Base-by-base conservation (phyloP, 2,113 vertebrate species). In the Pedionomus torquatus region DNA sequence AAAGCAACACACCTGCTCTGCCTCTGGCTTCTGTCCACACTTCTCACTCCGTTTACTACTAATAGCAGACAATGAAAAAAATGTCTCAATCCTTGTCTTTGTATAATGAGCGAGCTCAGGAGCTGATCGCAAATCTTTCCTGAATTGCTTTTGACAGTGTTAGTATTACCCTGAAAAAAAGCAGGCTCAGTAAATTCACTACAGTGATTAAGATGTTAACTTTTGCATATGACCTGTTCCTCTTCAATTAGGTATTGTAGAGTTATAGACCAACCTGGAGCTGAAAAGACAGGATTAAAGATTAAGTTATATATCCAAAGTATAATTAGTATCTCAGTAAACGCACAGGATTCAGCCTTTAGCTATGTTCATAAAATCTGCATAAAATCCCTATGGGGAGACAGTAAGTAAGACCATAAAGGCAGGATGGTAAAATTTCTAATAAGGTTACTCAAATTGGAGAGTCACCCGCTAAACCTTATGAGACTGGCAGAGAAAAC, bases 11-110 rank as follows among this genome's bases (percentile, higher is more conserved):
- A 63, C 44, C 30, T 11, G 35, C 44, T 65, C 44, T 46, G n/a
- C 28, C 28, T 10, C 5, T 66, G 26, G n/a, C 49, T 90, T 76
- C 86, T 60, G 13, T 85, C 20, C 15, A 12, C 10, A 7, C 48
- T 95, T 96, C 48, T 76, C 15, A 10, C 35, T 48, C 43, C 81
- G 44, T 84, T 96, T 83, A 69, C 76, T 52, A 64, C 23, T 52
- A 52, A 39, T 12, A 55, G 24, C 39, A 66, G 65, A 28, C 19
- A 89, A 60, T 49, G 18, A 21, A 57, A 46, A 35, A 85, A 76
- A 54, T 1, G 13, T 48, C 51, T 71, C 11, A 12, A 86, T 90
- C 23, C 23, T 86, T 75, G 52, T 64, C 52, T 69, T 69, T 94
- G 37, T 44, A 21, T 39, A 64, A 3, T 3, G 11, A 31, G 11